Evolutionary conservation across 2,888 invertebrate genomes (phyloP), one percentile per base, ranked within the genome.

Genomic region (Adelphocoris suturalis): DNA sequence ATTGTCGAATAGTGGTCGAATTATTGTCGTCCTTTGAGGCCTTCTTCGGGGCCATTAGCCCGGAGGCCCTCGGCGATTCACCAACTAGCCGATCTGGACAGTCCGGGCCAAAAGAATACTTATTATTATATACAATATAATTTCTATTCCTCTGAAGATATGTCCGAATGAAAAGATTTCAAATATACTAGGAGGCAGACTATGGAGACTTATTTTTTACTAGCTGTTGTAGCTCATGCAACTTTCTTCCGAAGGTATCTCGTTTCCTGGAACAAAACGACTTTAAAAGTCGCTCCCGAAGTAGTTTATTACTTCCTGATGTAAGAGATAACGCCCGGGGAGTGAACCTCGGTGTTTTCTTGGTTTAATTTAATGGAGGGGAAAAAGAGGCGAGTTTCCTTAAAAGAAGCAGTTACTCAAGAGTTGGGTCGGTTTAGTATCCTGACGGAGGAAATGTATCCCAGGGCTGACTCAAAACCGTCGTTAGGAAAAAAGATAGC

Each of bases 311-410:
- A 68, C 86, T 68, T 68, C 55, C 27, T 47, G 86, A 86, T 86
- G 86, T 86, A 46, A 75, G 46, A 86, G 86, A 86, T 86, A 86
- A 47, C 86, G 86, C 47, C 86, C 75, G 48, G 48, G 55, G n/a
- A 16, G 37, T 47, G 28, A 75, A 75, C 47, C 28, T 47, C 75
- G 68, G 37, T 86, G 68, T 86, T 86, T 75, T 86, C 86, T 37
- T 13, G 68, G 86, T 55, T 86, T 55, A 86, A 55, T 86, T 86
- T 86, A 86, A 86, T 86, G 86, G 86, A 86, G 68, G 76, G 85
- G 57, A 86, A 86, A 86, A 55, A 37, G 37, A 28, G 85, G 82
- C 48, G 82, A 47, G 86, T 86, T 86, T 86, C 48, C 68, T 85
- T 85, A 85, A 86, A 86, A 75, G 61, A 48, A 55, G 86, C 68